Evolutionary conservation across 2,888 invertebrate genomes (phyloP), one percentile per base, ranked within the genome.

Genomic region (Acutogordius australiensis): DNA sequence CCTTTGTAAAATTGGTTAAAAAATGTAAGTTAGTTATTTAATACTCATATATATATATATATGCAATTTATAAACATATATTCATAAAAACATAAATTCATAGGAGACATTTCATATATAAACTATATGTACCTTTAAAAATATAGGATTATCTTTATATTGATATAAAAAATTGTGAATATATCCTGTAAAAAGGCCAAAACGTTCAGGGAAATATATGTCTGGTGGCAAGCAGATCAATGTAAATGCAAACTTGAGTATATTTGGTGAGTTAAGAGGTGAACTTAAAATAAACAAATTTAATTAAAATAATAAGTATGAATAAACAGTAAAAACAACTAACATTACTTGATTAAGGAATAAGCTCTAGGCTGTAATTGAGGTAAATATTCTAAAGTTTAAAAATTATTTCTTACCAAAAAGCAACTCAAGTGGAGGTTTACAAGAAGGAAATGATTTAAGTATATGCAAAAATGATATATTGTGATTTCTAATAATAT

Each of bases 331-430:
- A n/a, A 4, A n/a, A 4, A n/a, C 4, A 51, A 23, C 23, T 23
- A n/a, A 51, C 8, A 51, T n/a, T 51, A 51, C 51, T 23, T 51
- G 4, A 26, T n/a, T 21, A 51, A n/a, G 4, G 51, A 51, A 51
- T 51, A 51, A n/a, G 51, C 51, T 51, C 51, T 51, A n/a, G 51
- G 51, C 23, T 51, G 51, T 51, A 51, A 51, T n/a, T 13, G 51
- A 21, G 51, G 51, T 23, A 51, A 51, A 51, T 51, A n/a, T 8
- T 51, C 51, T 51, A 21, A 51, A 51, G 4, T 51, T n/a, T 51
- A 8, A 4, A n/a, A 4, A 51, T 51, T n/a, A n/a, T 21, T n/a
- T 21, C 8, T 21, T 51, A 51, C 51, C 51, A n/a, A 51, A 23
- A n/a, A 51, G 4, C 4, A n/a, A n/a, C 23, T 51, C 51, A n/a